Base-by-base conservation (phyloP, 2,113 vertebrate genomes). In the Cryptomyrus ogoouensis region DNA sequence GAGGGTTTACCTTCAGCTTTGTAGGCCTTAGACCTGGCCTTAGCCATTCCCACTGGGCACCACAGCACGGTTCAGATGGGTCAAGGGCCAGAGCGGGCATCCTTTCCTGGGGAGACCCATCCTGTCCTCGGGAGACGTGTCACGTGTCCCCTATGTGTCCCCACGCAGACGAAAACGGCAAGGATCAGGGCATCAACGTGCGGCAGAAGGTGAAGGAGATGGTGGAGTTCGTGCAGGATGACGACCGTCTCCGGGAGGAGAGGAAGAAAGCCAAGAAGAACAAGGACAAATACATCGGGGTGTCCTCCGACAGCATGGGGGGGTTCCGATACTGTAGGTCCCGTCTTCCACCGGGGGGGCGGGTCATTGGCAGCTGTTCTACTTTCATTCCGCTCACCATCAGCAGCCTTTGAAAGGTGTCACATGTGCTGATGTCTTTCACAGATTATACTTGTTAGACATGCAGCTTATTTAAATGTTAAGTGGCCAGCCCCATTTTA, bases 241-340 rank as follows among this genome's bases (percentile, higher is more conserved):
- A 99, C 3, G 98, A 99, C 70, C 93, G 98, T 70, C 96, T 99
- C 12, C 96, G 98, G 89, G 98, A 99, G 92, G 98, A 99, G 93
- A 95, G 98, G 91, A 99, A 99, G 96, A 99, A 99, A 91, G 98
- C 98, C 5, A 99, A 99, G 95, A 99, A 98, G 94, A 99, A 98
- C 96, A 97, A 97, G 94, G 98, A 99, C 95, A 99, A 99, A 96
- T 99, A 98, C 88, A 95, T 99, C 74, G 98, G 98, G 8, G 97
- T 99, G 91, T 99, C 98, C 83, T 99, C 98, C 0, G 97, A 99
- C 92, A 97, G 96, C 91, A 96, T 97, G 90, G 97, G 96, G 89
- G 97, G 97, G 91, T 92, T 91, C 85, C 92, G 90, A 92, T 93
- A 92, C 62, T 88, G 92, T 93, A 50, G 52, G 92, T 91, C 19